These are phyloP conservation scores for Elaphurus davidianus DNA, from an alignment of 2,113 vertebrate species.

Conservation along the genomic window DNA sequence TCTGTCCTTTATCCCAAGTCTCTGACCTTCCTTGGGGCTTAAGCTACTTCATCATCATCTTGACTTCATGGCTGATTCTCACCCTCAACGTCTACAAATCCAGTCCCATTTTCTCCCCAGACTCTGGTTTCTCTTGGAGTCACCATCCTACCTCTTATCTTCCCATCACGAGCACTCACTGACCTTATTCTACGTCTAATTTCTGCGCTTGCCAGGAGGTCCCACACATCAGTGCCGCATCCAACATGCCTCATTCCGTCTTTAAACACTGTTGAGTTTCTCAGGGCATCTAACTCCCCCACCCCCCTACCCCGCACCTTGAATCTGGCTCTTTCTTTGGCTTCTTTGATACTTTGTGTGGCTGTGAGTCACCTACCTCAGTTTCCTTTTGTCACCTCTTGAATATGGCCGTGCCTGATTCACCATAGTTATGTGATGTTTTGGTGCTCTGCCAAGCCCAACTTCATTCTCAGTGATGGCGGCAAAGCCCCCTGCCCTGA, in stretches of 20 bases:
- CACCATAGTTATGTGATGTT: rapidly evolving
- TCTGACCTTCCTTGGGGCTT: not conserved
- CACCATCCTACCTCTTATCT: not conserved
- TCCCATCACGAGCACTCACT: rapidly evolving
- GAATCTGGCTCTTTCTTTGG: not conserved
- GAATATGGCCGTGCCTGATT: not conserved
- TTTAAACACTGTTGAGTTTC: not conserved
- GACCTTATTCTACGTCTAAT: not conserved
- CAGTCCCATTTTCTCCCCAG: not conserved
- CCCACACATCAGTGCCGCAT: not conserved
- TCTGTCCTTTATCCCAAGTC: not conserved
- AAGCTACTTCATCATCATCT: not conserved
- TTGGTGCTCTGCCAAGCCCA: not conserved
- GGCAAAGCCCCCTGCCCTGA: not conserved
- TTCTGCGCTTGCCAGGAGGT: not conserved
- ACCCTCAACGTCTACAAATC: not conserved
- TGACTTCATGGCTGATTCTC: not conserved
- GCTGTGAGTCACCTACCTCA: not conserved
- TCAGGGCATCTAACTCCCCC: not conserved
- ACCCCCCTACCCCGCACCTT: too few relatives aligned
- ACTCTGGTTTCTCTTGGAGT: not conserved
- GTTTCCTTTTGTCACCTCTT: not conserved
- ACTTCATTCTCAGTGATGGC: too few relatives aligned
- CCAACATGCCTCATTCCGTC: not conserved
- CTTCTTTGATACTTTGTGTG: not conserved